Evolutionary conservation across 2,113 vertebrate species (phyloP).

Genomic region (Epinephelus fuscoguttatus): DNA sequence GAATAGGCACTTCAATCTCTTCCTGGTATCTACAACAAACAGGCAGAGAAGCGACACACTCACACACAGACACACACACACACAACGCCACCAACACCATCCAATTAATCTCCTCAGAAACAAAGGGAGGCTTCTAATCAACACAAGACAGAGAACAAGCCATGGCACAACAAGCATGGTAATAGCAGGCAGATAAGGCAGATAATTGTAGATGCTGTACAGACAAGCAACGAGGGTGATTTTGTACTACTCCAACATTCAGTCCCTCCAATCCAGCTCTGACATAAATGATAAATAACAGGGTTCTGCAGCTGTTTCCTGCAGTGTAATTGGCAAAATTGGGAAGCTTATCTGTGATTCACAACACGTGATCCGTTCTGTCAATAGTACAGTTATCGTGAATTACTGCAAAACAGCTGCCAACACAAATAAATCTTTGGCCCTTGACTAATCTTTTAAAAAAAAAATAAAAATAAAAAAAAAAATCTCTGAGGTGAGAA

Average conservation of each 20-base stretch:
- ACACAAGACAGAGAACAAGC: conserved; percentile 54
- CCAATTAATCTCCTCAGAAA: conserved; percentile 71
- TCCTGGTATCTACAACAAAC: conserved; percentile 52
- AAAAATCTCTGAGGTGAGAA: conserved; percentile 15
- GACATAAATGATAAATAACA: conserved; percentile 46
- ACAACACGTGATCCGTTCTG: not conserved
- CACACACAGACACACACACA: not conserved
- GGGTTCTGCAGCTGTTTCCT: conserved; percentile 5
- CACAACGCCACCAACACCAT: conserved; percentile 19
- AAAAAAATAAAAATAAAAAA: too few species aligned
- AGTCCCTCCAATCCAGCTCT: conserved; percentile 29
- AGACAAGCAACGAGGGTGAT: conserved; percentile 43
- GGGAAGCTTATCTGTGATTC: conserved; percentile 36
- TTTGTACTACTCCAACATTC: conserved; percentile 17
- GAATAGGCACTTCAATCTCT: conserved; percentile 31
- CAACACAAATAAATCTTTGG: conserved; percentile 48
- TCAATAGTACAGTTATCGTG: conserved; percentile 21
- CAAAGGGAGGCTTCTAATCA: conserved; percentile 62
- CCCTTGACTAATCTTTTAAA: conserved; percentile 26
- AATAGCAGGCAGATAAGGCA: conserved; percentile 67
- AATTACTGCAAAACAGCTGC: conserved; percentile 38
- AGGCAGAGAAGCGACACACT: conserved; percentile 2
- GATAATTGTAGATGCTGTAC: conserved; percentile 61
- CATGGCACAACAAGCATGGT: conserved; percentile 41
- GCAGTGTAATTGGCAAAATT: conserved; percentile 28